Evolutionary conservation across 2,888 invertebrate genomes (phyloP).

Genomic region (Mesorhabditis belari): DNA sequence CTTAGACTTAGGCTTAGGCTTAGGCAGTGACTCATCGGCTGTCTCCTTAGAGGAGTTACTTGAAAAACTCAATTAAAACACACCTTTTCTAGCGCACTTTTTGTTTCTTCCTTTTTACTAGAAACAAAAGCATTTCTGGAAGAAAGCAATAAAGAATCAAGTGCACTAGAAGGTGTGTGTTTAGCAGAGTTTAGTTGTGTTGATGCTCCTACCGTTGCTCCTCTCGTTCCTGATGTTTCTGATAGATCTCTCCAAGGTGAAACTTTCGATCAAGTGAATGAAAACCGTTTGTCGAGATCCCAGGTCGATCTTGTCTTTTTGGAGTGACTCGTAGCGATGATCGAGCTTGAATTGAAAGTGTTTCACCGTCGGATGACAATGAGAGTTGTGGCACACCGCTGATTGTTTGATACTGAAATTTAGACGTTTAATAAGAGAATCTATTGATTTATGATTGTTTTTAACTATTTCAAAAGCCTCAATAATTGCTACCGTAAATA

Average conservation of each 20-base stretch:
- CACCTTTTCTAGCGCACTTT: no score
- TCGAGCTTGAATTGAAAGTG: conserved; percentile 24
- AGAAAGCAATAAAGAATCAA: no score
- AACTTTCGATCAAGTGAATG: conserved; percentile 43
- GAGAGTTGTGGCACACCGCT: conserved; percentile 12
- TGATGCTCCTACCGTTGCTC: conserved; percentile 3
- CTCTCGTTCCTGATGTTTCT: conserved; percentile 5
- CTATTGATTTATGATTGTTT: conserved; percentile 41
- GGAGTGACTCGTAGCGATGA: not conserved
- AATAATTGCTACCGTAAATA: no score
- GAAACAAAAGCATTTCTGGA: no score
- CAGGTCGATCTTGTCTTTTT: conserved; percentile 3
- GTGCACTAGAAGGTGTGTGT: not conserved
- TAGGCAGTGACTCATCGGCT: no score
- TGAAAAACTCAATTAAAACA: no score
- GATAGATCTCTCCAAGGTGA: conserved; percentile 26
- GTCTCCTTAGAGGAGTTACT: no score
- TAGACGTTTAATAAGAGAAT: conserved; percentile 25
- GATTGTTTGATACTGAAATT: conserved; percentile 15
- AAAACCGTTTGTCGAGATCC: conserved; percentile 16
- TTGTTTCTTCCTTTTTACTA: no score
- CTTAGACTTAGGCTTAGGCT: no score
- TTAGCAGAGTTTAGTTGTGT: not conserved
- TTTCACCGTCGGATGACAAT: conserved; percentile 38
- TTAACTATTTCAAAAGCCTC: no score